Conservation (phyloP, 2,113 vertebrate species). For the Narcine bancroftii region DNA sequence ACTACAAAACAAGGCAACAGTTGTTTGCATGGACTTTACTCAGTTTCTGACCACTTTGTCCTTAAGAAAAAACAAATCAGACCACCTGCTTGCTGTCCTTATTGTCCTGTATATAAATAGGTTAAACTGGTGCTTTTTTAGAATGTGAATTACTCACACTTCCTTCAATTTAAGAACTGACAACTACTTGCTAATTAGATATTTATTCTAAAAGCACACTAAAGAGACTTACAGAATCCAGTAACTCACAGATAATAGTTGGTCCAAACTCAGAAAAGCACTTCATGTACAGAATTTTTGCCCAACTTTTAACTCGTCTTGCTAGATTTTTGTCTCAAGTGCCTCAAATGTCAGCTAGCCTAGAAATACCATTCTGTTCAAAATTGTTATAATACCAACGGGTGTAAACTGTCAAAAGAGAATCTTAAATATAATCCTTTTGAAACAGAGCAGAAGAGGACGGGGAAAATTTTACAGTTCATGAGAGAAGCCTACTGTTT, state of each 20-base stretch:
- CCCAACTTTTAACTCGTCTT: not conserved
- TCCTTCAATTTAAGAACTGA: constrained; percentile 29
- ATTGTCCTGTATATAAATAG: constrained; percentile 27
- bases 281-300: constrained; percentile 19
- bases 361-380: constrained; percentile 16
- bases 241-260: constrained; percentile 34
- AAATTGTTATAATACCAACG: constrained; percentile 21
- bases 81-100: not conserved
- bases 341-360: constrained; percentile 17
- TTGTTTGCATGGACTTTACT: constrained; percentile 33
- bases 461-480: constrained; percentile 23
- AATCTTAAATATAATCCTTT: constrained; percentile 33
- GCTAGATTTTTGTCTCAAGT: constrained; percentile 14
- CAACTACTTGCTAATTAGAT: constrained; percentile 6
- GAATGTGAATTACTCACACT: constrained; percentile 31
- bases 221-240: constrained; percentile 23
- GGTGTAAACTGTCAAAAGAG: constrained; percentile 32
- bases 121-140: constrained; percentile 15
- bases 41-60: not conserved
- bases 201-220: constrained; percentile 32
- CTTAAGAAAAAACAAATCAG: not conserved
- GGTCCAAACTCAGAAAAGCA: constrained; percentile 31
- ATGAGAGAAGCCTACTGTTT: constrained; percentile 34
- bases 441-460: constrained; percentile 49
- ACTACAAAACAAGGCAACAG: constrained; percentile 33